phyloP scores from a whole-genome alignment of 2,797 vertebrate species.

The Vespertilio murinus region DNA sequence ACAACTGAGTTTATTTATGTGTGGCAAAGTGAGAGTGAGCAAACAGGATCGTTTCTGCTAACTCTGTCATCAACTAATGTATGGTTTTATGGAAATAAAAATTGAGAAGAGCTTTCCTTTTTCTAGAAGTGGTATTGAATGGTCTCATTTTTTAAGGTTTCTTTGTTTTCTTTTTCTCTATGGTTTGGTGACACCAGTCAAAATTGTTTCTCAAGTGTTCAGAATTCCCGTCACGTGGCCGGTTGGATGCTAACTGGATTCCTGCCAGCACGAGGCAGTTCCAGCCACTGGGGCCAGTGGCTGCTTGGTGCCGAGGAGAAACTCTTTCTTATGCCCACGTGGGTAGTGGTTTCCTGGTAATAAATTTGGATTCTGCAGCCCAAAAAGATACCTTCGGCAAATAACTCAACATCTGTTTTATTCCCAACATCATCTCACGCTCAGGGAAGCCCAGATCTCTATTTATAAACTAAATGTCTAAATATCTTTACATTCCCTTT shows the following conservation, averaged over 20 bases:
- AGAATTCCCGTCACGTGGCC: conserved; percentile 75
- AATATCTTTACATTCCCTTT: neutral
- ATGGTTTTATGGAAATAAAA: neutral
- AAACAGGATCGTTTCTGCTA: neutral
- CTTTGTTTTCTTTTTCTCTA: conserved; percentile 58
- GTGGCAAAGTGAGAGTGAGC: neutral
- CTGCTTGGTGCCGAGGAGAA: conserved; percentile 57
- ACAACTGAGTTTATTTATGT: neutral
- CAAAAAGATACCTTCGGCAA: neutral
- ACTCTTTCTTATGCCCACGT: conserved; percentile 31
- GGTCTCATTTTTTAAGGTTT: neutral
- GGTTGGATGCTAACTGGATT: conserved; percentile 71
- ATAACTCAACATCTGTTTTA: conserved; percentile 9
- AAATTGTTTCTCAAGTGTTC: conserved; percentile 68
- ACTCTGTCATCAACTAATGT: neutral
- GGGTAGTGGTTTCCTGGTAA: conserved; percentile 33
- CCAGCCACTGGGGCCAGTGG: conserved; percentile 42
- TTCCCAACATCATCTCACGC: neutral
- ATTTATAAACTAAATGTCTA: neutral
- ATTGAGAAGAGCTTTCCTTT: neutral
- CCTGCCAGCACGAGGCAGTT: conserved; percentile 70
- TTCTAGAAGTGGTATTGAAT: neutral
- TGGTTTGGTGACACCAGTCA: conserved; percentile 58
- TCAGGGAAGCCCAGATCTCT: neutral
- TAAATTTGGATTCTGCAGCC: neutral